Base-by-base conservation (phyloP, 2,797 vertebrate genomes). In the Dermochelys coriacea region DNA sequence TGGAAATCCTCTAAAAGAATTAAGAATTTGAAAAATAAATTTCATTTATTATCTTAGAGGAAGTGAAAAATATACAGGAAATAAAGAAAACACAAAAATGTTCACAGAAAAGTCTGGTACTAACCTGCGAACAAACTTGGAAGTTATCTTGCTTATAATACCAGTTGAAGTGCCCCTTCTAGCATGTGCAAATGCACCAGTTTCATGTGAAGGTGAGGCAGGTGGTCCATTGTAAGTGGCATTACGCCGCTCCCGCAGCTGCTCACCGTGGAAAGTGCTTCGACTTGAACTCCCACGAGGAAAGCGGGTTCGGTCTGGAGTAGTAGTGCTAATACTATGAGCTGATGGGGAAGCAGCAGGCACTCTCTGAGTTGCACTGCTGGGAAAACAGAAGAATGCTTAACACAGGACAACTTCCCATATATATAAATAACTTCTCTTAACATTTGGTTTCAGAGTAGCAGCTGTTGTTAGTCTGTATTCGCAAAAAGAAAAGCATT, bases 71-170 rank as follows among this genome's bases (percentile, higher is more conserved):
- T 77, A 47, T 49, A 31, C 14, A 23, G 45, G 57, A 86, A 82
- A 86, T 29, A 37, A 34, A 68, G 86, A n/a, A 49, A 27, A 68
- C 25, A 78, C 55, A 68, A 51, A 23, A 55, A 34, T 79, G 27
- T 52, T 52, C 64, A 57, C 31, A 59, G 6, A 71, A 31, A 71
- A 31, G 45, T 3, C 1, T 6, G 55, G 95, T 94, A 98, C 99
- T 98, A 97, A 99, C 99, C 99, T 99, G 98, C 99, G 99, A 14
- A 99, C 99, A 87, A 99, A 99, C 98, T 99, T 99, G 96, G 99
- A 99, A 81, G 99, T 99, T 98, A 99, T 99, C 98, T 99, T 99
- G 99, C 99, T 98, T 97, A 99, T 99, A 97, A 99, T 98, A 59
- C 99, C 99, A 0, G 99, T 99, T 61, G 99, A 99, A 0, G 99